Conservation (phyloP, 1,140 invertebrate species). For the Zaprionus lachaisei region DNA sequence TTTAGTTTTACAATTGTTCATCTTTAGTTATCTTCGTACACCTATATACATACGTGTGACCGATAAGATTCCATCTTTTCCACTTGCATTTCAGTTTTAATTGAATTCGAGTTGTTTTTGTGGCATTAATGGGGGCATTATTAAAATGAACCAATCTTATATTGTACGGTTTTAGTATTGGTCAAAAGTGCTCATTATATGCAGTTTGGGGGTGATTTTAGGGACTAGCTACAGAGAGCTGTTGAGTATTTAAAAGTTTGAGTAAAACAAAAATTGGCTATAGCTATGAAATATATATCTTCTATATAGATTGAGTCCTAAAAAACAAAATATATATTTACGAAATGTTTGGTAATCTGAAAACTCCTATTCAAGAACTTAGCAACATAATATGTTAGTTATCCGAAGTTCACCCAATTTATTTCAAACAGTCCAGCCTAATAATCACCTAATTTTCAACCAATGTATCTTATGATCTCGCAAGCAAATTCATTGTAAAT, state of each 20-base stretch:
- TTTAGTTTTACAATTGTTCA: slow-evolving; percentile 61
- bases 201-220: slow-evolving; percentile 22
- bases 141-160: slow-evolving; percentile 28
- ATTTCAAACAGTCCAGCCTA: not conserved
- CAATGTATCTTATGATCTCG: not conserved
- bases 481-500: not conserved
- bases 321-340: not conserved
- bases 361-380: not conserved
- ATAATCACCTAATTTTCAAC: not conserved
- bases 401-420: not conserved
- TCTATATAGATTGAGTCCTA: not conserved
- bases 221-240: slow-evolving; percentile 3
- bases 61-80: slow-evolving; percentile 35
- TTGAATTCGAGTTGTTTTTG: slow-evolving; percentile 41
- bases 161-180: slow-evolving; percentile 30
- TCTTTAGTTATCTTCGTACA: slow-evolving; percentile 54
- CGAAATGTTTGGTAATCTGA: not conserved
- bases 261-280: not conserved
- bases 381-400: not conserved
- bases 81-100: slow-evolving; percentile 32
- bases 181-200: slow-evolving; percentile 34
- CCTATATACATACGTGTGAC: slow-evolving; percentile 40
- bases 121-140: slow-evolving; percentile 39
- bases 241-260: not conserved
- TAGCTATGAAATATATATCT: not conserved